Conservation (phyloP, 2,113 vertebrate species). For the Peucedramus taeniatus region DNA sequence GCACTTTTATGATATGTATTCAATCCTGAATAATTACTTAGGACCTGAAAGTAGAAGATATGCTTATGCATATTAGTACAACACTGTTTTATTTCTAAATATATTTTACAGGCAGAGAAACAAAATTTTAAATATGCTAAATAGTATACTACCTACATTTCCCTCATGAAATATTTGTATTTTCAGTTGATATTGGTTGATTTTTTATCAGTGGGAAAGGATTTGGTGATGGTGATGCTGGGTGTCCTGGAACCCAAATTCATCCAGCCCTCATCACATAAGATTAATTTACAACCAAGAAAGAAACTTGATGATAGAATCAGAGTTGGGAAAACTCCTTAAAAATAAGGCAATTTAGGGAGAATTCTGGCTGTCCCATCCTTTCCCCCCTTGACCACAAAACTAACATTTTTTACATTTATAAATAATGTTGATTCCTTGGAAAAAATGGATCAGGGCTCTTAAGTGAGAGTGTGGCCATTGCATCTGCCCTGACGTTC, state of each 20-base stretch:
- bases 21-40: not conserved
- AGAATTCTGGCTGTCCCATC: not conserved
- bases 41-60: not conserved
- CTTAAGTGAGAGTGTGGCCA: not conserved
- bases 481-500: accelerated
- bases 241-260: not conserved
- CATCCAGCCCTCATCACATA: not conserved
- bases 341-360: not conserved
- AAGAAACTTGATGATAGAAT: not conserved
- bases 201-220: not conserved
- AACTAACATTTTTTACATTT: not conserved
- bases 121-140: accelerated
- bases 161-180: accelerated
- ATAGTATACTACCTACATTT: not conserved
- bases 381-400: accelerated
- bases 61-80: not conserved
- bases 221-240: not conserved
- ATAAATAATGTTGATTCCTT: not conserved
- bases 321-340: not conserved
- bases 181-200: not conserved
- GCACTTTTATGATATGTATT: accelerated
- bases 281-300: not conserved
- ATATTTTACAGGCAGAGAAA: not conserved
- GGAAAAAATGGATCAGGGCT: not conserved
- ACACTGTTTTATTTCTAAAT: not conserved